Conservation (phyloP, 2,888 invertebrate species). For the Dysmachus trigonus region DNA sequence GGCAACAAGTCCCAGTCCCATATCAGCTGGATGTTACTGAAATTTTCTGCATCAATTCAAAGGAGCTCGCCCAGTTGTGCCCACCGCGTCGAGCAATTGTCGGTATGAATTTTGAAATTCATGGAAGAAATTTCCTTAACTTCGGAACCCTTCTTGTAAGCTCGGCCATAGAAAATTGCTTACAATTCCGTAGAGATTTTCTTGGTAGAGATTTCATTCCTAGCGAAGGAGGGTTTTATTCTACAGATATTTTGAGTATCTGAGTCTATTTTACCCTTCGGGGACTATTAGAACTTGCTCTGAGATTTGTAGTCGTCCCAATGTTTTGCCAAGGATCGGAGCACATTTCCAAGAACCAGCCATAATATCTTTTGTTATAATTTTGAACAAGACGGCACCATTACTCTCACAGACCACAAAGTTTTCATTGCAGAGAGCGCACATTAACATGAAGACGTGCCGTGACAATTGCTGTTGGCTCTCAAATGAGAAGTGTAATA, state of each 20-base stretch:
- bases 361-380: neutral
- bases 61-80: neutral
- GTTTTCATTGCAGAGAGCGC: neutral
- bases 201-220: neutral
- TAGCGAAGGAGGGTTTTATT: neutral
- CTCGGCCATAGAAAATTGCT: neutral
- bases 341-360: neutral
- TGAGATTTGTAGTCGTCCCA: neutral
- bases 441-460: neutral
- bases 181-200: neutral
- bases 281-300: neutral
- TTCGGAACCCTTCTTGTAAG: neutral
- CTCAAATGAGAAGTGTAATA: neutral
- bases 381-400: neutral
- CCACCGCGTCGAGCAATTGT: neutral
- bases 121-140: neutral
- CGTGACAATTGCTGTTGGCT: neutral
- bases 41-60: neutral
- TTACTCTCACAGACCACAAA: neutral
- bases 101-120: neutral
- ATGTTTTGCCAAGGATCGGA: neutral
- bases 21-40: neutral
- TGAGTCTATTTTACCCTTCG: neutral
- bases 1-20: neutral
- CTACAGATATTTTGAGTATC: neutral